phyloP scores from a whole-genome alignment of 2,113 vertebrate genomes.

The Sander lucioperca region DNA sequence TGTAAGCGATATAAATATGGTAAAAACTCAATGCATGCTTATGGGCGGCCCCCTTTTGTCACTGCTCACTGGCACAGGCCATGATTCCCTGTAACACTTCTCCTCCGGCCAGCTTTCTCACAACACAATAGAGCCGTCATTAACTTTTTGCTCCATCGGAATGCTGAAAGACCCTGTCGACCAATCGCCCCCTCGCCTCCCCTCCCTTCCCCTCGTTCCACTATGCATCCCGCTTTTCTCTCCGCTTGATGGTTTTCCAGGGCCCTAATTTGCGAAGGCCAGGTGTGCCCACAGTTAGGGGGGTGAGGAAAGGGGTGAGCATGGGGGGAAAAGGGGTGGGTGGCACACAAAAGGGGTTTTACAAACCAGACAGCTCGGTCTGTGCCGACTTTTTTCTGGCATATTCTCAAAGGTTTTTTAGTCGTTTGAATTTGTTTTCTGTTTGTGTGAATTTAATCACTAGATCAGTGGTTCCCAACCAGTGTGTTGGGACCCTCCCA shows the following conservation, averaged over 20 bases:
- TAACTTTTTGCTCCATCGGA: slow-evolving; percentile 87
- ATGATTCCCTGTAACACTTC: slow-evolving; percentile 77
- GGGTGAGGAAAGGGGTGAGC: slow-evolving; percentile 44
- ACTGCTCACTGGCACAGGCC: slow-evolving; percentile 76
- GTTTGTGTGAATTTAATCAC: not conserved
- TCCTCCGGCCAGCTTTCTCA: slow-evolving; percentile 69
- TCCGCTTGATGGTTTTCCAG: slow-evolving; percentile 66
- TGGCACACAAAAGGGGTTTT: slow-evolving; percentile 66
- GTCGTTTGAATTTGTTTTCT: slow-evolving; percentile 5
- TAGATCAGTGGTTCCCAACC: not conserved
- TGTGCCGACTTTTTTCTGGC: slow-evolving; percentile 35
- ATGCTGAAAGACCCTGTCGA: slow-evolving; percentile 78
- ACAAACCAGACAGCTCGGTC: slow-evolving; percentile 49
- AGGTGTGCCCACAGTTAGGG: slow-evolving; percentile 80
- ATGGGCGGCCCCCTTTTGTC: slow-evolving; percentile 74
- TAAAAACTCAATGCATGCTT: slow-evolving; percentile 53
- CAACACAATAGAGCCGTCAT: slow-evolving; percentile 81
- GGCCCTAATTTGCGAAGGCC: slow-evolving; percentile 84
- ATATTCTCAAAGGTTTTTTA: slow-evolving; percentile 3
- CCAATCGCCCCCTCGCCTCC: slow-evolving; percentile 33
- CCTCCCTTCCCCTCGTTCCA: slow-evolving; percentile 43
- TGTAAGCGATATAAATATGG: slow-evolving; percentile 77
- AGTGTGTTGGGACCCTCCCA: not conserved
- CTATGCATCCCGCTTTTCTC: slow-evolving; percentile 68
- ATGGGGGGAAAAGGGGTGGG: slow-evolving; percentile 37